These are phyloP conservation scores for Tachina fera DNA, from an alignment of 2,888 invertebrate species.

Conservation along the genomic window DNA sequence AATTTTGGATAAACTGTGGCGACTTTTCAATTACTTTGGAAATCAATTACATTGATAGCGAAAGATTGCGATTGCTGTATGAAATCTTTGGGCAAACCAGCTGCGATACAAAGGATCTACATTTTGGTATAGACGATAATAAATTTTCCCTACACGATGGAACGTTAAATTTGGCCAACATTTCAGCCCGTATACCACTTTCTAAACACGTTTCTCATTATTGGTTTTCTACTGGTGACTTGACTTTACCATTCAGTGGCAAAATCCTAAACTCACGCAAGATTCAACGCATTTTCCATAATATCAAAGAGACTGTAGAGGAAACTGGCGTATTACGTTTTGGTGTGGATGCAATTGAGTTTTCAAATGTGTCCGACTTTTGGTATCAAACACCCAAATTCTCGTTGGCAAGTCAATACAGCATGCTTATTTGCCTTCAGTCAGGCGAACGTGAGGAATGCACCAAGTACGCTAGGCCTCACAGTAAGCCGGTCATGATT, in stretches of 20 bases:
- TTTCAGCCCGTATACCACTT: slow-evolving; percentile 73
- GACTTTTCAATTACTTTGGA: slow-evolving; percentile 77
- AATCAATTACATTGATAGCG: slow-evolving; percentile 73
- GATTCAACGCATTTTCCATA: slow-evolving; percentile 77
- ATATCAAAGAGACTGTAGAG: slow-evolving; percentile 73
- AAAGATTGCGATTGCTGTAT: slow-evolving; percentile 76
- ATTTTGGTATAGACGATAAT: slow-evolving; percentile 80
- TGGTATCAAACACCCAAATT: slow-evolving; percentile 75
- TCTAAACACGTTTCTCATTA: slow-evolving; percentile 78
- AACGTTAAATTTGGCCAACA: slow-evolving; percentile 39
- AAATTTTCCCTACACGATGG: slow-evolving; percentile 74
- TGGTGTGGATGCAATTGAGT: slow-evolving; percentile 80
- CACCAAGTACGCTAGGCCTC: slow-evolving; percentile 79
- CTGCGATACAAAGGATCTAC: slow-evolving; percentile 76
- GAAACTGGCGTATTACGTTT: slow-evolving; percentile 74
- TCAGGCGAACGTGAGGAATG: slow-evolving; percentile 77
- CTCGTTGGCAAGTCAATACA: slow-evolving; percentile 80
- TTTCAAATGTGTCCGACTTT: slow-evolving; percentile 77
- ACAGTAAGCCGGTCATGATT: slow-evolving; percentile 57
- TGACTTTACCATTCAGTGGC: slow-evolving; percentile 79
- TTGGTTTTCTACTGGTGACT: slow-evolving; percentile 80
- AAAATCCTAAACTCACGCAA: slow-evolving; percentile 75
- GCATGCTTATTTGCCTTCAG: slow-evolving; percentile 79
- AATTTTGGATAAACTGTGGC: slow-evolving; percentile 78
- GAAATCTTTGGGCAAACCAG: slow-evolving; percentile 80